Evolutionary conservation across 2,113 vertebrate genomes (phyloP).

Genomic region (Oreocharis arfaki): DNA sequence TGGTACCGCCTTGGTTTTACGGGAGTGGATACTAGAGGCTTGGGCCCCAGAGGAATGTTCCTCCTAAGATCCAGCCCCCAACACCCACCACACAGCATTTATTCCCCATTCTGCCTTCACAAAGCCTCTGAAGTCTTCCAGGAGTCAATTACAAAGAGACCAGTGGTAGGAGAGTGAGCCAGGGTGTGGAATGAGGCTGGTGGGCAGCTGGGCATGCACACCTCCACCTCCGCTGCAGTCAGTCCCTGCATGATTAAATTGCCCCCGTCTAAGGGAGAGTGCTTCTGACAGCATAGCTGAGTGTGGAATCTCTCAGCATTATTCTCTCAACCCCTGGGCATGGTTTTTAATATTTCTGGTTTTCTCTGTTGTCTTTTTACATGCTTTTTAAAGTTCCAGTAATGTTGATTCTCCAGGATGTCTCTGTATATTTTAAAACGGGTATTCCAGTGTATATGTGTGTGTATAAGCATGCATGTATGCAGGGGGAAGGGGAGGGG

Average conservation of each 20-base stretch:
- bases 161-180: background rate
- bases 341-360: background rate
- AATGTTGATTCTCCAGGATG: background rate
- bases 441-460: rapidly evolving
- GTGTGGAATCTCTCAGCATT: rapidly evolving
- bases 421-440: background rate
- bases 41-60: background rate
- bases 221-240: rapidly evolving
- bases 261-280: rapidly evolving
- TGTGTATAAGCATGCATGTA: too few species aligned
- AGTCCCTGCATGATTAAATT: rapidly evolving
- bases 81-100: rapidly evolving
- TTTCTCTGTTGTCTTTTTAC: background rate
- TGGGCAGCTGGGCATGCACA: background rate
- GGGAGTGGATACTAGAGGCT: background rate
- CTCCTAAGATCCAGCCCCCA: background rate
- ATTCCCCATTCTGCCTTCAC: background rate
- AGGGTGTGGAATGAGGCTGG: background rate
- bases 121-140: background rate
- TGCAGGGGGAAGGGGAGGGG: rapidly evolving
- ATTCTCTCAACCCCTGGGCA: background rate
- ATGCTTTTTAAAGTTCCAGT: background rate
- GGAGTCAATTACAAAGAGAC: background rate
- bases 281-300: background rate
- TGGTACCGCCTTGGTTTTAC: background rate